A percentile compares a stretch with the other conserved stretches of the same genome.
Conservation (phyloP, 2,113 vertebrate species). For the Apus apus region DNA sequence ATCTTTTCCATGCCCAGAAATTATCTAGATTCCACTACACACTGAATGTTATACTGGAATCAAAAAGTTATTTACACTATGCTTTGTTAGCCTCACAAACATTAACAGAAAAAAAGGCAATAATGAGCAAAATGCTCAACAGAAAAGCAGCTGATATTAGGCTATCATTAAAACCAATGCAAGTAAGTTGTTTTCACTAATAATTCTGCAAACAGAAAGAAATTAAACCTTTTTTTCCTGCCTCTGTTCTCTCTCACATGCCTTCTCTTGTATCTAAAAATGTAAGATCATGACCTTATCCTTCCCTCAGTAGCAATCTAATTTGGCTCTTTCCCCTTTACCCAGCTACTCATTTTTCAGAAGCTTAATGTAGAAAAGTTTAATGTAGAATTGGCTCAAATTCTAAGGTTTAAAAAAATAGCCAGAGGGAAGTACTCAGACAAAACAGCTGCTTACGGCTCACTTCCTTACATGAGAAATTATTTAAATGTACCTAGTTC, state of each 20-base stretch:
- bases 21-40: neutral
- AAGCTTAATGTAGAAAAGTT: neutral
- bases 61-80: neutral
- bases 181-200: neutral
- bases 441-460: neutral
- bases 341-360: neutral
- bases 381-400: neutral
- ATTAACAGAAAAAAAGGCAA: neutral
- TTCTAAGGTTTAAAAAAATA: neutral
- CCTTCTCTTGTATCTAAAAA: neutral
- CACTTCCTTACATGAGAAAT: neutral
- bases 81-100: neutral
- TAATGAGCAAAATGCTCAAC: neutral
- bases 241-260: neutral
- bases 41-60: neutral
- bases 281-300: neutral
- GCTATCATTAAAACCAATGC: neutral
- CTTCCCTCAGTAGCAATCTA: neutral
- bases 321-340: neutral
- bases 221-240: neutral
- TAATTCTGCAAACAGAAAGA: neutral
- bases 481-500: neutral
- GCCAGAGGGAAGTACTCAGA: neutral
- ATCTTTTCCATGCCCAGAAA: neutral
- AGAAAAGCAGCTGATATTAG: neutral